Base-by-base conservation (phyloP, 1,140 invertebrate species). In the Diorhabda sublineata region DNA sequence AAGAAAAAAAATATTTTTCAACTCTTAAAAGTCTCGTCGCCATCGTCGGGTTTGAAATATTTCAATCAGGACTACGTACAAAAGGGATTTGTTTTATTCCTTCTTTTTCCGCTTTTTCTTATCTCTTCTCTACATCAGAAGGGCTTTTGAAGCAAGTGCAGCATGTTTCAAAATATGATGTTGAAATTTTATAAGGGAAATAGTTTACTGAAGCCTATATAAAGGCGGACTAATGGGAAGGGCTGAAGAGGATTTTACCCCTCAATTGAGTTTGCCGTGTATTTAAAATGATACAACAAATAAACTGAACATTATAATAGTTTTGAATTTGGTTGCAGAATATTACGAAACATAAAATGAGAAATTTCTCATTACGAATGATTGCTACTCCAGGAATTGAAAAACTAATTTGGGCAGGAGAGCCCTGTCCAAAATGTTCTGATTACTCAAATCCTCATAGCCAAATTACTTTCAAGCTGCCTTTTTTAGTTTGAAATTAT, bases 181-280 rank as follows among this genome's bases (percentile, higher is more conserved):
- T 62, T 62, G 61, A 62, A 62, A 62, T 62, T 44, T 42, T 62
- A 62, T 62, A 62, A 62, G 61, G 43, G 44, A 62, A 62, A 62
- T 62, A 62, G 61, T 62, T 62, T 62, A 62, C 43, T 8, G 44
- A 43, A 44, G 44, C 61, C 61, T 52, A n/a, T 52, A 52, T 52
- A 52, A 52, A 6, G 47, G 47, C 47, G 47, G 47, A 52, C 47
- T 52, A 3, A 52, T 52, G 47, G 47, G 47, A n/a, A 6, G 47
- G n/a, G 47, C 2, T n/a, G 47, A 8, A n/a, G 47, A 6, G 47
- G 6, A 52, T 52, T 52, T 52, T 8, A 52, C 47, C 26, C 26
- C 26, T 26, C 26, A 26, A 26, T 26, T 26, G 26, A 26, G 26
- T 26, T 26, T 26, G 26, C 26, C 26, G 26, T 26, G 26, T 26